These are phyloP conservation scores for Pteronotus mesoamericanus DNA, from an alignment of 2,797 vertebrate species.

Conservation along the genomic window DNA sequence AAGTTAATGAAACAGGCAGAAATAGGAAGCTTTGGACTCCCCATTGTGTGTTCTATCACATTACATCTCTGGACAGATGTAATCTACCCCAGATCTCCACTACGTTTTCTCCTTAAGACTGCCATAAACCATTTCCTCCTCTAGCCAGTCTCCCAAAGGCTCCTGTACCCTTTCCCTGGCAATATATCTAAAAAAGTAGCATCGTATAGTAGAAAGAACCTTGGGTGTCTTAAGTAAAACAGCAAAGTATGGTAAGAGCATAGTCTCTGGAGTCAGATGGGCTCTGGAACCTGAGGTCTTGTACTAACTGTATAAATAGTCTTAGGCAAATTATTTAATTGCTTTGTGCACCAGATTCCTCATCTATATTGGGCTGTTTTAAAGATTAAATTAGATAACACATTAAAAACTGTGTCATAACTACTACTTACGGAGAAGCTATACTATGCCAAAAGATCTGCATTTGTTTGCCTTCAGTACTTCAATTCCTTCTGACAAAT, in stretches of 20 bases:
- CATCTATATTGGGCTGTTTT: slow-evolving; percentile 4
- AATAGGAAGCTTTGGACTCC: neutral
- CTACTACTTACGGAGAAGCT: neutral
- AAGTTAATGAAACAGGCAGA: neutral
- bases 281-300: neutral
- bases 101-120: neutral
- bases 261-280: neutral
- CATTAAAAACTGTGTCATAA: neutral
- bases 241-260: neutral
- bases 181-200: neutral
- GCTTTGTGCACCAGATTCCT: neutral
- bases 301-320: neutral
- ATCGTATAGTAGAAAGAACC: neutral
- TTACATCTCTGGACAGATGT: neutral
- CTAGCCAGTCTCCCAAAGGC: neutral
- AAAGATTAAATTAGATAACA: neutral
- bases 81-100: neutral
- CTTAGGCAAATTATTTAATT: neutral
- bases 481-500: neutral
- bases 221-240: neutral
- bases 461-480: neutral
- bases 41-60: neutral
- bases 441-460: neutral
- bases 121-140: neutral
- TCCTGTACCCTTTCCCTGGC: neutral